Conservation (phyloP, 1,140 invertebrate species). For the Steinernema feltiae region DNA sequence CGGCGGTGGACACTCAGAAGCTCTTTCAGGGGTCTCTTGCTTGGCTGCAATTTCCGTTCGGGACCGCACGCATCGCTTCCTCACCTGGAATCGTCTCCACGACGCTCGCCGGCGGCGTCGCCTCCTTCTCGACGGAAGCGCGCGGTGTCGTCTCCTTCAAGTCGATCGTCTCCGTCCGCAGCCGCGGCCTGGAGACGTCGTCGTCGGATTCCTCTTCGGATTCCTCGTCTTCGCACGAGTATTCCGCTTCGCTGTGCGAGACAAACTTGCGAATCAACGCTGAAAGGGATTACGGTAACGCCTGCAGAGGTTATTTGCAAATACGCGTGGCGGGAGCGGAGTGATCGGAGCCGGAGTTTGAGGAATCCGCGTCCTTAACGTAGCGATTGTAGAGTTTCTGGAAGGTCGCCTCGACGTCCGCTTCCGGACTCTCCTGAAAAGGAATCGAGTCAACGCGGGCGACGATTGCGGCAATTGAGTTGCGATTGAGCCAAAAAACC, state of each 20-base stretch:
- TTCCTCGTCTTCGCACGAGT: conserved; percentile 13
- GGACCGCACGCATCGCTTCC: not conserved
- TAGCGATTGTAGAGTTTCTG: conserved; percentile 29
- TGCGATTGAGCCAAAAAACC: too few relatives aligned
- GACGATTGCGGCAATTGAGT: too few relatives aligned
- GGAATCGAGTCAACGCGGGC: too few relatives aligned
- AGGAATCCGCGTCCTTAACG: conserved; percentile 27
- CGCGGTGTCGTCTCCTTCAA: not conserved
- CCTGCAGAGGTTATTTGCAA: not conserved
- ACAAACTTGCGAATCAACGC: conserved; percentile 19
- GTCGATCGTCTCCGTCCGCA: not conserved
- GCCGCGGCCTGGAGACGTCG: not conserved
- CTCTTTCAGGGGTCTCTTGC: not conserved
- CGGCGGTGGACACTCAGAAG: not conserved
- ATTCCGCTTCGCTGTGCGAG: conserved; percentile 27
- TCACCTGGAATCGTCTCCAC: not conserved
- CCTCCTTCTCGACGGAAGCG: conserved; percentile 9
- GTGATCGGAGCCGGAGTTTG: not conserved
- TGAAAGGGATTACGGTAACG: too few relatives aligned
- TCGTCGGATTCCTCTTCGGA: conserved; percentile 16
- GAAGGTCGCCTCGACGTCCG: conserved; percentile 30
- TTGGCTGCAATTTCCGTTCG: not conserved
- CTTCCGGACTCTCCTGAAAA: conserved; percentile 6
- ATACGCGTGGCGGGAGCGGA: not conserved
- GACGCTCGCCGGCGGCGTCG: conserved; percentile 14